A percentile compares a stretch with the other conserved stretches of the same genome.
Conservation (phyloP, 2,797 vertebrate genomes). For the Meda fulgida region DNA sequence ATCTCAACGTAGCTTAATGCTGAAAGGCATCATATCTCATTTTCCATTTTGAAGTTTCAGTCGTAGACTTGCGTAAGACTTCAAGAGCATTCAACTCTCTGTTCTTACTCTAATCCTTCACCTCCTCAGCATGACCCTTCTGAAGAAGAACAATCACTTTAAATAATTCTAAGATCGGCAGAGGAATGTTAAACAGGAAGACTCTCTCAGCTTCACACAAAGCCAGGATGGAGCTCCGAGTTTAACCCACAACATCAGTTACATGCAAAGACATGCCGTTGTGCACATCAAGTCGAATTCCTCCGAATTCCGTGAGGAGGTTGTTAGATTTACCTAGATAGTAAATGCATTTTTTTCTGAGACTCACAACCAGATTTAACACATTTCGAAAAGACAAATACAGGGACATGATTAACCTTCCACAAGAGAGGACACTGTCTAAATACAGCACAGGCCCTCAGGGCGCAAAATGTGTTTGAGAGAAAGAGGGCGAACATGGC, state of each 20-base stretch:
- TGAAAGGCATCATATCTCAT: background rate
- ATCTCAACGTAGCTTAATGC: background rate
- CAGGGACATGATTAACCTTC: background rate
- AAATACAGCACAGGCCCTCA: conserved; percentile 5
- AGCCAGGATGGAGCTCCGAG: conserved; percentile 76
- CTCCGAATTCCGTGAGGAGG: background rate
- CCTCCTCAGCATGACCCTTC: conserved; percentile 29
- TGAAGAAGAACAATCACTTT: conserved; percentile 63
- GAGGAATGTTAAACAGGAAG: conserved; percentile 60
- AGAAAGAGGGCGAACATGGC: conserved; percentile 9
- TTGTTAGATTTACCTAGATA: background rate
- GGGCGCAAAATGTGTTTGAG: background rate
- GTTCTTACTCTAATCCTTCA: background rate
- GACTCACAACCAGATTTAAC: background rate
- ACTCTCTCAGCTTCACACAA: conserved; percentile 69
- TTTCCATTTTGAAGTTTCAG: conserved; percentile 4
- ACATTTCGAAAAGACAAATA: conserved; percentile 5
- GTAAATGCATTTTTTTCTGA: background rate
- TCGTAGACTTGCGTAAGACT: background rate
- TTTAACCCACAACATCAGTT: conserved; percentile 68
- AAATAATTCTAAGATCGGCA: conserved; percentile 52
- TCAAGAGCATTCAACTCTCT: background rate
- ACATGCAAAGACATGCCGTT: conserved; percentile 39
- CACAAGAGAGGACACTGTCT: conserved; percentile 38
- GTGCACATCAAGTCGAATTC: background rate